Base-by-base conservation (phyloP, 1,140 invertebrate species). In the Platyscapa corneri region DNA sequence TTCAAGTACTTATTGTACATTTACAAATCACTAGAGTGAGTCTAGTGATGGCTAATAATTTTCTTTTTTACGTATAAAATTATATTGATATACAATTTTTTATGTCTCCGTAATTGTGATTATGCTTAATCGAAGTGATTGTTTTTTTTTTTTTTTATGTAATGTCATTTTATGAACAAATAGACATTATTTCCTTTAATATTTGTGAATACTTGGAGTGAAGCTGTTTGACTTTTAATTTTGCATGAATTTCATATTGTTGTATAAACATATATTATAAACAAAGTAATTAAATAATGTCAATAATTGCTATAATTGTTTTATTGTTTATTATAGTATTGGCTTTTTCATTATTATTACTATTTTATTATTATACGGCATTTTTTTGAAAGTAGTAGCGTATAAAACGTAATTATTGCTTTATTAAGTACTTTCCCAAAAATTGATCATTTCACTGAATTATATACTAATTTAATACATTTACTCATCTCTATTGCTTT, bases 1-100 rank as follows among this genome's bases (percentile, higher is more conserved):
- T 70, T 70, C 67, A 70, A 39, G 53, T 60, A 18, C 30, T 78
- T 37, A 37, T 67, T 80, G 27, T 46, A 27, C 27, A 60, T 78
- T 78, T 42, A n/a, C 30, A 12, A 78, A 32, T 0, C 30, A 53
- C 34, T 74, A 10, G 23, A 74, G 70, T 74, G 70, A 74, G 70
- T 74, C 42, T n/a, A 70, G 30, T 67, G 7, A 14, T 46, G 30
- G 30, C 64, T 0, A 67, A 34, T 67, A 16, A 14, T 6, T 34
- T 67, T 18, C 49, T 53, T 53, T 53, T 53, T 53, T 53, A 10
- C 2, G 18, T 53, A 23, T 34, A 34, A 67, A 37, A 20, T 16
- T 37, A 30, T 3, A 12, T 70, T 60, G 5, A 27, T 27, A 27
- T 27, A 20, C 56, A 27, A 60, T 3, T 1, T 6, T 3, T 60